These are phyloP conservation scores for Telmatherina bonti DNA, from an alignment of 2,797 vertebrate genomes.

Conservation along the genomic window DNA sequence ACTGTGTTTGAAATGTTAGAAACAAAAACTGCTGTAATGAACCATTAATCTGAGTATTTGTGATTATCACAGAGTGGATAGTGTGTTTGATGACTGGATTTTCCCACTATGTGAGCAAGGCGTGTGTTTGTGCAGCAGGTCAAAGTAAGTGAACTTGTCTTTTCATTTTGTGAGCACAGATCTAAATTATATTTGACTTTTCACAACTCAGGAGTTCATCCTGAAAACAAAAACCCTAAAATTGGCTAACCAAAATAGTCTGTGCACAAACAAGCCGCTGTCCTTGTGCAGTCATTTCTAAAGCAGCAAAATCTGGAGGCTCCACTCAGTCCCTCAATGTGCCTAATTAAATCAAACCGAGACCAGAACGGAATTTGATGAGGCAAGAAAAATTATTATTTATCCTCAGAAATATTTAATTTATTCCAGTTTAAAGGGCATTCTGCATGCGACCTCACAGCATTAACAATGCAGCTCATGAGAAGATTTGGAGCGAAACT, in stretches of 20 bases:
- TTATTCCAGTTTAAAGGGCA: constrained; percentile 60
- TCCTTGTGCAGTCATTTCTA: constrained; percentile 49
- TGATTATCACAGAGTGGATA: background rate
- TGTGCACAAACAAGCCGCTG: constrained; percentile 20
- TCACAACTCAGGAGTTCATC: constrained; percentile 21
- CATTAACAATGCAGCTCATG: constrained; percentile 8
- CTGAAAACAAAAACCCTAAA: background rate
- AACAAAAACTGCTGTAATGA: too few relatives aligned
- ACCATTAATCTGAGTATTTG: background rate
- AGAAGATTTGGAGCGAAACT: constrained; percentile 7
- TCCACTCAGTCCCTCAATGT: constrained; percentile 22
- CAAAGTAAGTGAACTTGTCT: background rate
- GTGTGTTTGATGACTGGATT: background rate
- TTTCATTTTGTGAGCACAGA: background rate
- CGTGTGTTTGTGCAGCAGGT: background rate
- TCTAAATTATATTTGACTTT: constrained; percentile 1
- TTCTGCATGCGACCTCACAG: constrained; percentile 2
- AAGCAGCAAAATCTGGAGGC: constrained; percentile 18
- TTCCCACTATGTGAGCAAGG: too few relatives aligned
- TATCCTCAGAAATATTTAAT: constrained; percentile 18
- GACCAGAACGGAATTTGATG: constrained; percentile 26
- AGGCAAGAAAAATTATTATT: constrained; percentile 21
- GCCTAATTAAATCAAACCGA: constrained; percentile 42
- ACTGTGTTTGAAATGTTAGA: too few relatives aligned
- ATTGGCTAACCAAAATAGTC: constrained; percentile 19